A percentile compares a stretch with the other conserved stretches of the same genome.
Evolutionary conservation across 2,797 vertebrate species (phyloP).

Genomic region (Phaenicophaeus curvirostris): DNA sequence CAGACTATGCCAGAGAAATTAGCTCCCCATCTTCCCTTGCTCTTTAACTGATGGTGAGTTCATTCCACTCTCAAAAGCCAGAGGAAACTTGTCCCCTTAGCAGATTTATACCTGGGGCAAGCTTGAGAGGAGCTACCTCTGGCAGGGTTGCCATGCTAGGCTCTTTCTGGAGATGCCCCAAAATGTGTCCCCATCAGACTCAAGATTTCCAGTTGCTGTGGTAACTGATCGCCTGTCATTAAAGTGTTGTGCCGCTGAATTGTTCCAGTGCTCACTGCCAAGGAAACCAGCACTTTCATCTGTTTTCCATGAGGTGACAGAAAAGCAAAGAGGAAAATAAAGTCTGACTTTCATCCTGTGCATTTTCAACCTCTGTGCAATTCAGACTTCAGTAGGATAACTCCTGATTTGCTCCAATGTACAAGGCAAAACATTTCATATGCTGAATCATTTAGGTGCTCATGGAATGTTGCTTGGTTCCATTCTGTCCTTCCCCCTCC

Average conservation of each 20-base stretch:
- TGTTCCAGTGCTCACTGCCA: conserved; percentile 6
- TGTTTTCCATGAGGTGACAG: neutral
- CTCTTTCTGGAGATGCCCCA: neutral
- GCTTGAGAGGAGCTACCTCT: neutral
- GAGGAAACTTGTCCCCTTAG: neutral
- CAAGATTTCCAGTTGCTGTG: neutral
- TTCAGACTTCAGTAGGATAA: neutral
- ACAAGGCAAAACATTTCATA: neutral
- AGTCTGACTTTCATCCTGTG: neutral
- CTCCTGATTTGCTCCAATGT: neutral
- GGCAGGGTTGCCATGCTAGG: neutral
- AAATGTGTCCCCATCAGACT: neutral
- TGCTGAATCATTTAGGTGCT: neutral
- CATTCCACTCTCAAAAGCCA: neutral
- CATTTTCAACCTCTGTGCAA: neutral
- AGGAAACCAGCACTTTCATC: neutral
- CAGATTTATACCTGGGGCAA: neutral
- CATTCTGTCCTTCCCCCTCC: neutral
- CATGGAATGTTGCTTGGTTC: neutral
- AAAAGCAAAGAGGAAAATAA: neutral
- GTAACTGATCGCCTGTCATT: neutral
- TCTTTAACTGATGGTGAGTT: neutral
- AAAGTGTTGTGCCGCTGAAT: neutral
- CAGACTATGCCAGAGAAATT: rapidly evolving
- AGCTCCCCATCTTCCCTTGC: neutral